phyloP scores from a whole-genome alignment of 92 coral and sea anemone species.

The Porites divaricata region DNA sequence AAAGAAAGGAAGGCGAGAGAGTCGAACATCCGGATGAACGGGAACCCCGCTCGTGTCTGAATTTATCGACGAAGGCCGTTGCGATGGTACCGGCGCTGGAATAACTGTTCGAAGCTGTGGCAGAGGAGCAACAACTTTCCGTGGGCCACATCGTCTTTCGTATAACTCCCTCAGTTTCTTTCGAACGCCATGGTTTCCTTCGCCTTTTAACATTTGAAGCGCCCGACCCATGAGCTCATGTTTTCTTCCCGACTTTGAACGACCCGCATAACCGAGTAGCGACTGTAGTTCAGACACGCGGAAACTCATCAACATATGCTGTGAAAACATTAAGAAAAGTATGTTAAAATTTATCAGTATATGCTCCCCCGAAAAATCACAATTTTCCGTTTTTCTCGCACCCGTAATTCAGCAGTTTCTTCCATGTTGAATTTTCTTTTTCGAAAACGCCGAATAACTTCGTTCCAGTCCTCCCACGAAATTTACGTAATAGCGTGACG shows the following conservation, averaged over 20 bases:
- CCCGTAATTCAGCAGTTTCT: constrained; percentile 87
- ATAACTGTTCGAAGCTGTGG: constrained; percentile 55
- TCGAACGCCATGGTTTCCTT: constrained; percentile 82
- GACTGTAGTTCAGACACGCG: constrained; percentile 97
- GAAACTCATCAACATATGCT: constrained; percentile 99
- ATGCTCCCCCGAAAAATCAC: neutral
- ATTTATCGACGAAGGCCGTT: constrained; percentile 51
- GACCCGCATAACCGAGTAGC: constrained; percentile 94
- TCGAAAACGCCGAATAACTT: constrained; percentile 16
- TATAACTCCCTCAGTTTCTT: constrained; percentile 91
- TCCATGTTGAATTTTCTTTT: constrained; percentile 65
- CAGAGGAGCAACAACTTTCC: constrained; percentile 73
- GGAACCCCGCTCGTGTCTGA: constrained; percentile 81
- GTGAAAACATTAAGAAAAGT: constrained; percentile 20
- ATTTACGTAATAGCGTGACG: constrained; percentile 12
- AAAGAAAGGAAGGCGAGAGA: constrained; percentile 84
- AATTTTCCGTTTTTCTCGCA: constrained; percentile 43
- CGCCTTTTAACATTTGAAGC: constrained; percentile 92
- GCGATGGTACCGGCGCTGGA: constrained; percentile 48
- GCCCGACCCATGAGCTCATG: constrained; percentile 98
- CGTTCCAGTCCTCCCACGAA: constrained; percentile 32
- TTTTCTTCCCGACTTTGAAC: constrained; percentile 97
- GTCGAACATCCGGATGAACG: constrained; percentile 93
- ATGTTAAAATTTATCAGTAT: neutral
- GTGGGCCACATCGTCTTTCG: constrained; percentile 84